Percentiles rank a stretch among this genome's conserved stretches.
phyloP scores from a whole-genome alignment of 2,888 invertebrate species.

The Macrophya annulata region DNA sequence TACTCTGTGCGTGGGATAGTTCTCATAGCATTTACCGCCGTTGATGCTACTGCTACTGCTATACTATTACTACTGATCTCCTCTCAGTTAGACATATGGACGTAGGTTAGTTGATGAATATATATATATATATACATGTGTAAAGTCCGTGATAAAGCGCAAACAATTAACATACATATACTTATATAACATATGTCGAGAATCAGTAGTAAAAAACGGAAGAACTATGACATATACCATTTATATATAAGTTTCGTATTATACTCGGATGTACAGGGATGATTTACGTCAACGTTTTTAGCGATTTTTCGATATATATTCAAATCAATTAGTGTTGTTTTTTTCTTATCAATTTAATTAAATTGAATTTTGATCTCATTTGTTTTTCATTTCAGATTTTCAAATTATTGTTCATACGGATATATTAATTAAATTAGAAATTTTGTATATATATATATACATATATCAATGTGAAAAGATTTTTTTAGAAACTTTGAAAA shows the following conservation, averaged over 20 bases:
- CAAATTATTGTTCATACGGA: too few species aligned
- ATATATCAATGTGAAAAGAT: too few species aligned
- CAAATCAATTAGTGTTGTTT: too few species aligned
- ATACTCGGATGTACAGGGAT: not conserved
- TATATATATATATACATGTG: not conserved
- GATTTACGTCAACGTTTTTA: not conserved
- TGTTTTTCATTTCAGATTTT: too few species aligned
- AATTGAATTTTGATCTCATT: too few species aligned
- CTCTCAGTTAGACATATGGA: not conserved
- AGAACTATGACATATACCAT: not conserved
- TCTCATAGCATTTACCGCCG: slow-evolving; percentile 75
- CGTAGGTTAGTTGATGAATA: not conserved
- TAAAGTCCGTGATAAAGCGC: not conserved
- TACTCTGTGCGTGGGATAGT: slow-evolving; percentile 75
- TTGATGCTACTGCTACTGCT: slow-evolving; percentile 57
- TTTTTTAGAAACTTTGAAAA: too few species aligned
- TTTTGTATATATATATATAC: too few species aligned
- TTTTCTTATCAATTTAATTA: too few species aligned
- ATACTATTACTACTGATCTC: not conserved
- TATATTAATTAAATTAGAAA: too few species aligned
- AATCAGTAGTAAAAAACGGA: not conserved
- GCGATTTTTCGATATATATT: not conserved
- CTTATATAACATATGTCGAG: not conserved
- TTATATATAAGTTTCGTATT: not conserved
- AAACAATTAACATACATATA: slow-evolving; percentile 9